Conservation (phyloP, 1,140 invertebrate genomes). For the Hycleus phaleratus region DNA sequence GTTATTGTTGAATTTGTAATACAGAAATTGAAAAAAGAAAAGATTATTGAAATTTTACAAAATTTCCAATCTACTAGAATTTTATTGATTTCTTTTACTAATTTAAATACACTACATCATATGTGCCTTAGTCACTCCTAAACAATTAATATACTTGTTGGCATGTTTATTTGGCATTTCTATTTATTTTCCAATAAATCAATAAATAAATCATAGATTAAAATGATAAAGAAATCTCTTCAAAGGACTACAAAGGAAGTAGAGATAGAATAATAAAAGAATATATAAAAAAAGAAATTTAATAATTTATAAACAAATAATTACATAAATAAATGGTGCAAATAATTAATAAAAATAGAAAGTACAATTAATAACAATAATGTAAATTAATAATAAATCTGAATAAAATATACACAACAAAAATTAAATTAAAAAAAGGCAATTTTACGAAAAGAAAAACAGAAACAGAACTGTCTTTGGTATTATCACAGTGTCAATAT, state of each 20-base stretch:
- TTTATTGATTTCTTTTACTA: neutral
- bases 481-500: too few species aligned
- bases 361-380: too few species aligned
- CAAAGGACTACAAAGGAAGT: neutral
- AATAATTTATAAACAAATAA: slow-evolving; percentile 13
- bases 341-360: too few species aligned
- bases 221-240: too few species aligned
- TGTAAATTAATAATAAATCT: too few species aligned
- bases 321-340: neutral
- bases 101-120: slow-evolving; percentile 8
- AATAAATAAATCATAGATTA: neutral
- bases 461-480: too few species aligned
- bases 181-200: neutral
- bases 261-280: slow-evolving; percentile 3
- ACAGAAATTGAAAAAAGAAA: slow-evolving; percentile 1
- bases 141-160: neutral
- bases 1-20: slow-evolving; percentile 43
- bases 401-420: too few species aligned
- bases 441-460: too few species aligned
- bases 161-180: too few species aligned
- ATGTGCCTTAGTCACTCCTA: slow-evolving; percentile 19
- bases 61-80: neutral
- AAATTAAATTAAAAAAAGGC: too few species aligned
- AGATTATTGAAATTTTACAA: neutral
- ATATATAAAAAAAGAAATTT: slow-evolving; percentile 12